Evolutionary conservation across 2,888 invertebrate species (phyloP), one percentile per base, ranked within the genome.

Genomic region (Congeria kusceri): DNA sequence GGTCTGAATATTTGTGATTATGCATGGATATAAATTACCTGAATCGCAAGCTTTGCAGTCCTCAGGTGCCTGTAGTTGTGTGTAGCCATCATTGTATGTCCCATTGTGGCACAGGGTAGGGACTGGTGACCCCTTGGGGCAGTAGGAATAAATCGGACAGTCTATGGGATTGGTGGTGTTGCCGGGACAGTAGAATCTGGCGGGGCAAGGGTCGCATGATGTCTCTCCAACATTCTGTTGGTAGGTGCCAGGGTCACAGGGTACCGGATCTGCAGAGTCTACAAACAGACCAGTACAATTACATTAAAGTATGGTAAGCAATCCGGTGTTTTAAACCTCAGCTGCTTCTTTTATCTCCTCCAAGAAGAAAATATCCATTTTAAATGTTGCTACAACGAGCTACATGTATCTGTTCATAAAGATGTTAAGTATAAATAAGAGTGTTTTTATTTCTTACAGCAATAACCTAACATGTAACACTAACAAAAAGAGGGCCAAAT

Each of bases 101-200:
- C 92, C 92, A 61, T 92, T 88, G 0, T 84, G 88, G 81, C 92
- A 92, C 39, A 88, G 80, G 9, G 86, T 77, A 0, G 92, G 92
- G 9, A 86, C 78, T 0, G 84, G 82, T 0, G 91, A 88, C 11
- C 89, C 89, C 15, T 81, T 80, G 1, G 91, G 91, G 78, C 92
- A 92, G 85, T 88, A 92, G n/a, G 86, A 83, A 78, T 89, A 91
- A 0, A 88, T 80, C 11, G 91, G 91, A 76, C 93, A 93, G 5
- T 83, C 79, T 18, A 85, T 73, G 9, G 92, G 92, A 2, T 77
- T 44, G 29, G 86, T 88, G 29, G 89, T 90, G 81, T 92, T 92
- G 39, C 80, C 74, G 39, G 83, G 67, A 68, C 91, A 91, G 66
- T 86, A 87, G 47, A 61, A 86, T 0, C 91, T 91, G 32, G 80